These are phyloP conservation scores for Nibea albiflora DNA, from an alignment of 2,113 vertebrate species.

Conservation along the genomic window DNA sequence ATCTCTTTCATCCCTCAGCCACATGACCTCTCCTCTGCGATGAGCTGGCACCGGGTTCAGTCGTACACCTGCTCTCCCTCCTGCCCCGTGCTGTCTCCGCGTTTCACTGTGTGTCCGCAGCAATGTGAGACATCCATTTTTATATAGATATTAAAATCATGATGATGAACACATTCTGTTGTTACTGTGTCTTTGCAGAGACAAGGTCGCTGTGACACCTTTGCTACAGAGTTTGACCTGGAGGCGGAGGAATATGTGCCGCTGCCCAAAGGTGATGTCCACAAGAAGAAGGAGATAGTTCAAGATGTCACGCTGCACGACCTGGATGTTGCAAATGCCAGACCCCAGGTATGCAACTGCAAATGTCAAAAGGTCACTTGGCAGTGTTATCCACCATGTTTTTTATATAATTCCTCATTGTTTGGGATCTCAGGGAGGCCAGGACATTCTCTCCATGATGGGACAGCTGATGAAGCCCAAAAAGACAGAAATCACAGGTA, in stretches of 20 bases:
- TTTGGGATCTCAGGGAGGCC: conserved; percentile 89
- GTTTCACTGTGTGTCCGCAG: conserved; percentile 3
- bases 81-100: conserved; percentile 11
- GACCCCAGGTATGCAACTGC: conserved; percentile 89
- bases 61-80: conserved; percentile 69
- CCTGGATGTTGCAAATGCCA: conserved; percentile 95
- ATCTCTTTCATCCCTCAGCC: conserved; percentile 71
- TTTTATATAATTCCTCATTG: not conserved
- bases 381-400: fast-evolving
- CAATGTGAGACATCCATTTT: not conserved
- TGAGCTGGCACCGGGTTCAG: conserved; percentile 71
- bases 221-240: conserved; percentile 98
- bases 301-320: conserved; percentile 98
- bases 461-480: conserved; percentile 99
- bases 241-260: conserved; percentile 99
- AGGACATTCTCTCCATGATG: conserved; percentile 99
- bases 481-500: conserved; percentile 99
- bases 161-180: not conserved
- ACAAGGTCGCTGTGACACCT: conserved; percentile 98
- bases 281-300: conserved; percentile 99
- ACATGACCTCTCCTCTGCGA: conserved; percentile 38
- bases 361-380: not conserved
- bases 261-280: conserved; percentile 97
- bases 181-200: conserved; percentile 83
- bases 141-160: not conserved